These are phyloP conservation scores for Hydrozoanthus tunicans DNA, from an alignment of 64 coral and sea anemone genomes.

Conservation along the genomic window DNA sequence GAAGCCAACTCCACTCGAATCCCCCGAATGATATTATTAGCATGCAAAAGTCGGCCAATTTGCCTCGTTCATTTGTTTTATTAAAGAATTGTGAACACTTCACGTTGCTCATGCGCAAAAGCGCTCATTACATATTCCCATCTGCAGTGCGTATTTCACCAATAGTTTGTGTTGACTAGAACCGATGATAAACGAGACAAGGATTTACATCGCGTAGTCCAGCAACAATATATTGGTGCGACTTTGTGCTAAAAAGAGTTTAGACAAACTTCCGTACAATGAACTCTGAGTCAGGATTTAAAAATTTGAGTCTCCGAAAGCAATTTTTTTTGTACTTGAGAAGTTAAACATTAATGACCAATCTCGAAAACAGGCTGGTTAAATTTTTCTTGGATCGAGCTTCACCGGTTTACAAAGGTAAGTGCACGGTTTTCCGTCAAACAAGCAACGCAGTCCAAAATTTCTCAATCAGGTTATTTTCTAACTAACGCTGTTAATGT, in stretches of 20 bases:
- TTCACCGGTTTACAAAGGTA: neutral
- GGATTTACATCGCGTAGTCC: neutral
- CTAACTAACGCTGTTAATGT: no score
- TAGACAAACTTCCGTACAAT: neutral
- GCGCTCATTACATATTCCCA: conserved; percentile 22
- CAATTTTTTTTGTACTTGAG: neutral
- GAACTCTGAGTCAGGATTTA: neutral
- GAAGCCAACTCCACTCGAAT: neutral
- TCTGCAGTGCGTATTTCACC: conserved; percentile 3
- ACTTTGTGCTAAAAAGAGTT: neutral
- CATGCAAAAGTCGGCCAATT: neutral
- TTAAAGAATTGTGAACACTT: neutral
- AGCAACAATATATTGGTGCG: neutral
- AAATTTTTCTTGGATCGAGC: neutral
- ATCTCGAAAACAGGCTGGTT: neutral
- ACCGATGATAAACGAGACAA: neutral
- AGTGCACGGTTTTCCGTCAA: neutral
- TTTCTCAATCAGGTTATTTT: no score
- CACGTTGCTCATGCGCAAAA: conserved; percentile 2
- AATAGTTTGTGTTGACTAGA: conserved; percentile 10
- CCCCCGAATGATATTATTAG: conserved; percentile 2
- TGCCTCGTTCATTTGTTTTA: neutral
- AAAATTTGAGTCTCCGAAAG: neutral
- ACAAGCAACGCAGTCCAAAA: no score
- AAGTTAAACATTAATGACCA: neutral